Base-by-base conservation (phyloP, 2,113 vertebrate species). In the Neodontobutis hainanensis region DNA sequence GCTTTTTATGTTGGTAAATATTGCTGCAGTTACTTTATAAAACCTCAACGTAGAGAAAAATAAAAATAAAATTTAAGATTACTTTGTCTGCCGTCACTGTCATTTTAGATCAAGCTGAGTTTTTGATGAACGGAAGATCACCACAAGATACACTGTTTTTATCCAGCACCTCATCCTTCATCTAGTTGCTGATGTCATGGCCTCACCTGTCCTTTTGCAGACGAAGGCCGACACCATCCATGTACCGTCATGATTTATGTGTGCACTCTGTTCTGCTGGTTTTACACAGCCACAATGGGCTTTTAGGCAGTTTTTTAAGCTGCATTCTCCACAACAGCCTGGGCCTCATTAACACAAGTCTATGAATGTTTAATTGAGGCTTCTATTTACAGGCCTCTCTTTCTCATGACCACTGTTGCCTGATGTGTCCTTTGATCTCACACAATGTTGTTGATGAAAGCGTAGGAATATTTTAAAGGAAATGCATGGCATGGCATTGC, bases 381-480 rank as follows among this genome's bases (percentile, higher is more conserved):
- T 67, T 76, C 8, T 77, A 64, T 78, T 76, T 70, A 60, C 52
- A 38, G 16, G 47, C 8, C 16, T 5, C 15, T 60, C 36, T 14
- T 49, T 45, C 34, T 72, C 53, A 35, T 8, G 8, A 50, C 46
- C 55, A 49, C 34, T 60, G 68, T 42, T 49, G 47, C 8, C 11
- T 38, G 55, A 2, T 9, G 34, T 68, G 16, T 67, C 65, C 45
- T 82, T 81, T 82, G 73, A 88, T 87, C 80, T 62, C 19, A 14
- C 61, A 61, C 12, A 8, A 34, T 57, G 7, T 19, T 5, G 43
- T 51, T 58, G 68, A 69, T 45, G 51, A 60, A 75, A 81, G 38
- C 5, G 6, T 40, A 27, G 51, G 70, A 50, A 64, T 73, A 34
- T 56, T 71, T 58, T 32, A 57, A 0, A 47, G 61, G 51, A 61